Base-by-base conservation (phyloP, 2,888 invertebrate species). In the Anodontia alba region DNA sequence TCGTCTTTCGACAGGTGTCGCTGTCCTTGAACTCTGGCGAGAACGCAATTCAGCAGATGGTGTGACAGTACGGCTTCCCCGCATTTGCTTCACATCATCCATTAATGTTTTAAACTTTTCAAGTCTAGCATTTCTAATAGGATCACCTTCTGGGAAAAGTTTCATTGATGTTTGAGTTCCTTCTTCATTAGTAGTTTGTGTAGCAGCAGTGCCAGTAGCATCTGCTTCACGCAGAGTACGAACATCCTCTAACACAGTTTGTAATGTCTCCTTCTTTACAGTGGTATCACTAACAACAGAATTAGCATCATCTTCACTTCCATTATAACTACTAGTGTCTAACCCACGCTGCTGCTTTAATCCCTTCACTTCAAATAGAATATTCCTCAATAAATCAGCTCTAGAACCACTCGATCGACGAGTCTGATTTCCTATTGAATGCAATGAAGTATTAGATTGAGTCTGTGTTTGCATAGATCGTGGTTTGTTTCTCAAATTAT, bases 331-430 rank as follows among this genome's bases (percentile, higher is more conserved):
- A 72, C 87, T 88, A 31, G 66, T 72, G 62, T 88, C 84, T 26
- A 92, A 54, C 15, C 92, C 92, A 71, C 89, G 84, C 76, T 91
- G 91, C 57, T 86, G 84, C 77, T 91, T 92, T 54, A 92, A 81
- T 72, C 88, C 90, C 76, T 92, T 92, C 20, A 92, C 92, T 77
- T 92, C 92, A 54, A 87, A 85, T 68, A 92, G 81, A 73, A 92
- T 91, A 73, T 84, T 89, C 20, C 87, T 78, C 20, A 92, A 81
- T 49, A 92, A 79, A 72, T 92, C 89, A 43, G 89, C 83, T 26
- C 91, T 76, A 8, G 91, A 90, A 10, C 90, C 87, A 79, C 90
- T 89, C 8, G 86, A 80, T 36, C 90, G 84, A 26, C 90, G 83
- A 1, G 91, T 92, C 80, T 92, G 91, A 43, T 89, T 89, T 0